phyloP scores from a whole-genome alignment of 2,797 vertebrate species.

The Manis pentadactyla region DNA sequence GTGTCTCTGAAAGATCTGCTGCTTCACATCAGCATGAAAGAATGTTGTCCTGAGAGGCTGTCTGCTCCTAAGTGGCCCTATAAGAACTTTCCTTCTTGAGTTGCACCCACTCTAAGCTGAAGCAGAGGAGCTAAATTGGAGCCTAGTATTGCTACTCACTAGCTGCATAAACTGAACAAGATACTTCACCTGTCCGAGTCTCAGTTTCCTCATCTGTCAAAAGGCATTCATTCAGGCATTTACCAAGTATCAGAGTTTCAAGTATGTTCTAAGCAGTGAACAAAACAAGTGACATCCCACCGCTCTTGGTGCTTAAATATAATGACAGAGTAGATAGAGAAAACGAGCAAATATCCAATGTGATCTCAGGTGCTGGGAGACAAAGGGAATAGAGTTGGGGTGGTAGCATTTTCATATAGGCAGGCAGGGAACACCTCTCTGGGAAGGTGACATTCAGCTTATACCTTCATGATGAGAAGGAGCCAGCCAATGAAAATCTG shows the following conservation, averaged over 20 bases:
- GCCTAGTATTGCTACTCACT: neutral
- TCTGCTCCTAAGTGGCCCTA: conserved; percentile 6
- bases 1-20: neutral
- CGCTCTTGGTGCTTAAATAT: neutral
- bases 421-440: neutral
- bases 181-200: neutral
- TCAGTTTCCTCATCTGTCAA: neutral
- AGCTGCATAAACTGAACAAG: neutral
- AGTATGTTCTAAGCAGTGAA: neutral
- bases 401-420: neutral
- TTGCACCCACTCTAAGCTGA: neutral
- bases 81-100: neutral
- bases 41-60: neutral
- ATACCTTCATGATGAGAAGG: neutral
- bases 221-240: neutral
- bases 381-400: neutral
- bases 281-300: neutral
- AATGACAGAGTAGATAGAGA: neutral
- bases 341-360: neutral
- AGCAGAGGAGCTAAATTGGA: neutral
- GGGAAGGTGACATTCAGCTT: neutral
- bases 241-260: neutral
- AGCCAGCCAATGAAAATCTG: neutral
- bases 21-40: neutral
- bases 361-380: neutral